Evolutionary conservation across 2,888 invertebrate genomes (phyloP).

Genomic region (Latrodectus hesperus): DNA sequence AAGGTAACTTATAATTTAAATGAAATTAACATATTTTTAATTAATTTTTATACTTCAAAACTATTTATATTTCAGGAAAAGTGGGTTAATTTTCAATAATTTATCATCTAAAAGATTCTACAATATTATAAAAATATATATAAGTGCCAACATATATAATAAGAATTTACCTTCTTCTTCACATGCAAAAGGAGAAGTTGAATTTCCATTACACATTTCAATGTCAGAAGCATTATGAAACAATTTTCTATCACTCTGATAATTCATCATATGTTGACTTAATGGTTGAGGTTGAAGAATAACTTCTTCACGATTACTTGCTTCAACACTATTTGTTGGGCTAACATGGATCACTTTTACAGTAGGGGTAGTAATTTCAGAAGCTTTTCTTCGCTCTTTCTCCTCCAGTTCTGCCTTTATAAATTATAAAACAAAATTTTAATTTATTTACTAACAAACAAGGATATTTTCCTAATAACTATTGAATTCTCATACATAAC

Average conservation of each 20-base stretch:
- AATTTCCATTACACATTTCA: conserved; percentile 40
- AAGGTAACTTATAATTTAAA: too few species aligned
- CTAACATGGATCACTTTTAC: conserved; percentile 64
- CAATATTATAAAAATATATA: too few species aligned
- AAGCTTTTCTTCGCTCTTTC: conserved; percentile 13
- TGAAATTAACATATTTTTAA: too few species aligned
- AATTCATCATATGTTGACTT: conserved; percentile 16
- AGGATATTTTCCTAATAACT: too few species aligned
- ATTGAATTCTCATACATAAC: too few species aligned
- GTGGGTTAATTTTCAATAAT: too few species aligned
- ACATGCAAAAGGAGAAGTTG: conserved; percentile 20
- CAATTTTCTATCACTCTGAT: not conserved
- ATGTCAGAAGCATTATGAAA: conserved; percentile 1
- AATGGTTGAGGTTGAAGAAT: conserved; percentile 51
- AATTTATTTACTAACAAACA: not conserved
- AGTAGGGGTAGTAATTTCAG: conserved; percentile 22
- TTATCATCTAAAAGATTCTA: too few species aligned
- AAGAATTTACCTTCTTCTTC: conserved; percentile 47
- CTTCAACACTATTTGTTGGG: conserved; percentile 57
- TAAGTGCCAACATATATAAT: too few species aligned
- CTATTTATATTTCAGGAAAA: too few species aligned
- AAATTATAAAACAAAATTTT: not conserved
- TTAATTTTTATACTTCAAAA: too few species aligned
- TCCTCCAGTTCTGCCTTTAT: conserved; percentile 53
- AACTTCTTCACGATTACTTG: conserved; percentile 50